Evolutionary conservation across 2,797 vertebrate genomes (phyloP), one percentile per base, ranked within the genome.

Genomic region (Chelonia mydas): DNA sequence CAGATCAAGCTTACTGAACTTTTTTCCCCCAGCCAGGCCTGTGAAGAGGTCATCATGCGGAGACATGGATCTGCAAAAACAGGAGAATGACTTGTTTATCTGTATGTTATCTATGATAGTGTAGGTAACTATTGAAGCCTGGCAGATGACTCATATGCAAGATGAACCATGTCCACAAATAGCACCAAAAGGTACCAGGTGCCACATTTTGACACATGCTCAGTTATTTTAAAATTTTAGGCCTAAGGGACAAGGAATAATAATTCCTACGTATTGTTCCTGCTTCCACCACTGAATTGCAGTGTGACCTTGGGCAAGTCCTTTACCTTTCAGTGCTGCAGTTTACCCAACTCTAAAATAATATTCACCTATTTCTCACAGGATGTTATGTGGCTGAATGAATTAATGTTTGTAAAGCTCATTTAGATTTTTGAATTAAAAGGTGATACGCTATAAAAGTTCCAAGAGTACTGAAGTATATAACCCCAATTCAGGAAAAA

Each of bases 321-420:
- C 17, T 86, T 91, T 49, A 92, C 65, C n/a, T 89, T 55, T 88
- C 92, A 81, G 33, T 59, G 5, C 54, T 86, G 53, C 0, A 7
- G 1, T 91, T 95, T 87, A 88, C 23, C 2, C 51, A 28, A 85
- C 96, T 93, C 45, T 90, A 81, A 80, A 2, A 76, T 76, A 87
- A 31, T 11, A 21, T 80, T 84, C n/a, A 83, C 83, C 55, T 57
- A 57, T 28, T 57, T 57, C 27, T 57, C 55, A 57, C 61, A 77
- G 5, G 53, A 49, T 33, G 91, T 78, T 85, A 81, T 61, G 84
- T 11, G 54, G 2, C 45, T 86, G 31, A 90, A 23, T 37, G 84
- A 59, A 23, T 41, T 89, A 59, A 53, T 45, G 4, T 81, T 92
- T 84, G 31, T 76, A 83, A 74, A 90, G 6, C 3, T 76, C 81